These are phyloP conservation scores for Zosterops borbonicus DNA, from an alignment of 2,113 vertebrate genomes.

Conservation along the genomic window DNA sequence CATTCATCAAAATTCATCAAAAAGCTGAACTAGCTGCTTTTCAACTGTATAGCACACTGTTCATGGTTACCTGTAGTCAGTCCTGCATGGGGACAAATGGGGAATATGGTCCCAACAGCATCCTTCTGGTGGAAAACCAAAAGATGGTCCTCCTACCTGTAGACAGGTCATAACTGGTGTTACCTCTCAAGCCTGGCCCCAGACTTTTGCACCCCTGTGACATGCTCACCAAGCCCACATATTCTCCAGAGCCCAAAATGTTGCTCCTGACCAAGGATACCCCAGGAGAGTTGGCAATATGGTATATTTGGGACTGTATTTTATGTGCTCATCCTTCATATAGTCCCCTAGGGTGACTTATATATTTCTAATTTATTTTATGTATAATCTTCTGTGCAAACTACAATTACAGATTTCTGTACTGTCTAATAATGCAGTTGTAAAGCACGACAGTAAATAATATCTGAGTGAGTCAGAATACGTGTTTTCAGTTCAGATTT, in stretches of 20 bases:
- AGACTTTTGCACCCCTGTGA: neutral
- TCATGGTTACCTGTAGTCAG: neutral
- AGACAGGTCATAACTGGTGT: neutral
- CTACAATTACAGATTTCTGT: neutral
- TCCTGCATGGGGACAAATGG: neutral
- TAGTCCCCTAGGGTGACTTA: neutral
- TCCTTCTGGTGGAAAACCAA: neutral
- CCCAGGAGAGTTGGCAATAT: neutral
- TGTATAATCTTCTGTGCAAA: neutral
- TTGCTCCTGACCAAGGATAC: neutral
- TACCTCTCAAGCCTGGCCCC: neutral
- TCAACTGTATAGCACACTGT: neutral
- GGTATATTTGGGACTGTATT: neutral
- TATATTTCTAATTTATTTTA: neutral
- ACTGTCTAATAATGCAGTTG: neutral
- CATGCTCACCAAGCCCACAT: neutral
- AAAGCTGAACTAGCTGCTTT: neutral
- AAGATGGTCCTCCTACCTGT: fast-evolving
- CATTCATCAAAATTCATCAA: too few species aligned
- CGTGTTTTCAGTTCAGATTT: neutral
- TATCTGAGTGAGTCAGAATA: neutral
- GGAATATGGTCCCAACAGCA: neutral
- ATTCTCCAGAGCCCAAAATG: neutral
- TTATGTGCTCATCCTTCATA: neutral
- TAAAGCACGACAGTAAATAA: neutral